These are phyloP conservation scores for Oreochromis grahami DNA, from an alignment of 2,797 vertebrate species.

Conservation along the genomic window DNA sequence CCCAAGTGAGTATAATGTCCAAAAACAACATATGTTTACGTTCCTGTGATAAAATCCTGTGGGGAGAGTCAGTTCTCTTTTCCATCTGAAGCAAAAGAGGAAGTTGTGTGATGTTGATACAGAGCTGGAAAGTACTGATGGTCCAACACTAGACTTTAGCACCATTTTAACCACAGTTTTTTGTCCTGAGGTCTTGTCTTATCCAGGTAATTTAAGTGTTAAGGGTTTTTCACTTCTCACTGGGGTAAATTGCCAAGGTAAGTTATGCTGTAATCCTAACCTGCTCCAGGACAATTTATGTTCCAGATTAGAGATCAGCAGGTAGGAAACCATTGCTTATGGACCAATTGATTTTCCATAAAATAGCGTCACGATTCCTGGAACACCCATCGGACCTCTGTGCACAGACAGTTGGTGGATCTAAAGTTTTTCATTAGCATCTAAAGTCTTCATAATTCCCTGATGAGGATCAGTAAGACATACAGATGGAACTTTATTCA, in stretches of 20 bases:
- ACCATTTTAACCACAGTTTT: not conserved
- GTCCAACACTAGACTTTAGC: not conserved
- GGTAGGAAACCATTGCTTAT: not conserved
- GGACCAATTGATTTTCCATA: not conserved
- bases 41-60: not conserved
- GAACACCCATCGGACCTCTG: not conserved
- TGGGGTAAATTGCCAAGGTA: not conserved
- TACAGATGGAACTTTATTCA: not conserved
- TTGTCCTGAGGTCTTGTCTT: not conserved
- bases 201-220: not conserved
- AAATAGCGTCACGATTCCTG: not conserved
- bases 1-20: not conserved
- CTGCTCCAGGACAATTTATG: not conserved
- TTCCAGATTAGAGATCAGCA: not conserved
- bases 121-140: not conserved
- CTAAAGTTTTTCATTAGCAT: not conserved
- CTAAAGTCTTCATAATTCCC: not conserved
- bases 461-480: not conserved
- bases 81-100: not conserved
- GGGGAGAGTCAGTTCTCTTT: not conserved
- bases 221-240: not conserved
- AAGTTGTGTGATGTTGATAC: not conserved
- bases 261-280: not conserved
- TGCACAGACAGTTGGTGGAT: not conserved
- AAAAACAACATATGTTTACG: not conserved